Conservation (phyloP, 2,113 vertebrate genomes). For the Cavia porcellus region DNA sequence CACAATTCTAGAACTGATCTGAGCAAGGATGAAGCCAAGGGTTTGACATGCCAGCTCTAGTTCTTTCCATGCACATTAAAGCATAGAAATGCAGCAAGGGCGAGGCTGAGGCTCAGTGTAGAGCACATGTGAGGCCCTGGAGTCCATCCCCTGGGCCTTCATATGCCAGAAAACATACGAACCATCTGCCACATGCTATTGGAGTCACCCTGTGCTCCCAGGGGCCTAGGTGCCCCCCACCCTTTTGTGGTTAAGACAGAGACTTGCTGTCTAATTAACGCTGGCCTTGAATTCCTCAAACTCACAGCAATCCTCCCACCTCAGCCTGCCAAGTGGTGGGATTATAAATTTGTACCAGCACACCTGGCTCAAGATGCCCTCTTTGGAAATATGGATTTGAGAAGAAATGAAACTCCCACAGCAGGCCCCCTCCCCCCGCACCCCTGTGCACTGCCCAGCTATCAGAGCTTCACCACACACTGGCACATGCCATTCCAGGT, state of each 20-base stretch:
- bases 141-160: background rate
- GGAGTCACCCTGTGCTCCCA: background rate
- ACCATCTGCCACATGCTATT: background rate
- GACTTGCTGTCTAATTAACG: background rate
- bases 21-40: background rate
- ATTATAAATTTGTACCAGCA: background rate
- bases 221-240: background rate
- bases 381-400: background rate
- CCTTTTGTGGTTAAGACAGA: background rate
- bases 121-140: background rate
- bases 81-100: background rate
- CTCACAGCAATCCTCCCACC: background rate
- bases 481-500: background rate
- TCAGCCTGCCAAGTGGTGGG: background rate
- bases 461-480: background rate
- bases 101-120: background rate
- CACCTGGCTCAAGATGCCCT: background rate
- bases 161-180: background rate
- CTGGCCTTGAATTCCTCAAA: background rate
- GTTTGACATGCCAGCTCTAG: background rate
- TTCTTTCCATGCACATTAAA: background rate
- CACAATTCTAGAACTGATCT: background rate
- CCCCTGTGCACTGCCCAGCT: background rate
- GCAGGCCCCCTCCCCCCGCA: background rate
- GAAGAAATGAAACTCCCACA: background rate